Evolutionary conservation across 2,888 invertebrate genomes (phyloP).

Genomic region (Leucoptera coffeella): DNA sequence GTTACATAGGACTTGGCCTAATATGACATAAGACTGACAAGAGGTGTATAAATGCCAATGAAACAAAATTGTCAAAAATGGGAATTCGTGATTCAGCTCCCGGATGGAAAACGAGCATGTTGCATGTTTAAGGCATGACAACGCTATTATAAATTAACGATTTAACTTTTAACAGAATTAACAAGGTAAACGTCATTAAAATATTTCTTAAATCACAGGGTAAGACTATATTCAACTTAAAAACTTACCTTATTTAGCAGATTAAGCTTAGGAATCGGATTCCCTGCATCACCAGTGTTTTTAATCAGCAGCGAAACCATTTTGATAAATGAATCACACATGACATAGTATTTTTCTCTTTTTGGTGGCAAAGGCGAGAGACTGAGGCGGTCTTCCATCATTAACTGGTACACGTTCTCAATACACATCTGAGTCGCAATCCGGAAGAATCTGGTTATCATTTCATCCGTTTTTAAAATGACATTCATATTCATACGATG

Average conservation of each 20-base stretch:
- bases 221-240: too few relatives aligned
- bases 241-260: slow-evolving; percentile 78
- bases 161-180: too few relatives aligned
- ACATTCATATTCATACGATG: slow-evolving; percentile 90
- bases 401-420: slow-evolving; percentile 83
- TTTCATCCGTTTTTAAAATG: slow-evolving; percentile 93
- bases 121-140: too few relatives aligned
- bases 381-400: slow-evolving; percentile 65
- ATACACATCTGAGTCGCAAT: slow-evolving; percentile 95
- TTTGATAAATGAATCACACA: slow-evolving; percentile 91
- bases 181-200: too few relatives aligned
- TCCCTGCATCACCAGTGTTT: slow-evolving; percentile 83
- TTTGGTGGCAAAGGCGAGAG: slow-evolving; percentile 56
- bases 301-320: slow-evolving; percentile 92
- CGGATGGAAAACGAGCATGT: too few relatives aligned
- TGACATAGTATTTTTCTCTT: slow-evolving; percentile 90
- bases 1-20: too few relatives aligned
- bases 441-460: slow-evolving; percentile 95
- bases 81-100: too few relatives aligned
- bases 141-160: too few relatives aligned
- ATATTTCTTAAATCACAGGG: too few relatives aligned
- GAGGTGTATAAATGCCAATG: too few relatives aligned
- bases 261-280: slow-evolving; percentile 94
- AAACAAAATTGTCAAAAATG: too few relatives aligned
- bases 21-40: too few relatives aligned